Percentiles rank a stretch among this genome's conserved stretches.
Conservation (phyloP, 2,888 invertebrate genomes). For the Germaria angustata region DNA sequence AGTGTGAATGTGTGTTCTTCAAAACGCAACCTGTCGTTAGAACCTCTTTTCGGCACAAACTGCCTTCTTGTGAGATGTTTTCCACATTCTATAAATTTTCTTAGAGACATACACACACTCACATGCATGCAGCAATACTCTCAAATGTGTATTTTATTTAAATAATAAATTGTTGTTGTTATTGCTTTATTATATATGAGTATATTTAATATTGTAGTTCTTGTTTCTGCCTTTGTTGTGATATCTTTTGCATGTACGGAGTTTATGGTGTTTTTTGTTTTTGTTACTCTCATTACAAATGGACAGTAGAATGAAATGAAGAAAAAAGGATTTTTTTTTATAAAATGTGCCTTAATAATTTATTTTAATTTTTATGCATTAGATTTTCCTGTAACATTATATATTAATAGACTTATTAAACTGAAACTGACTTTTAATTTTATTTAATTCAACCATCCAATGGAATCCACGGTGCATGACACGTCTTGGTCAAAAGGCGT, state of each 20-base stretch:
- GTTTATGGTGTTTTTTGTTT: constrained; percentile 10
- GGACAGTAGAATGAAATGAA: background rate
- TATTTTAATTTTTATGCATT: too few relatives aligned
- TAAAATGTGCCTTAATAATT: too few relatives aligned
- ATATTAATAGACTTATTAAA: too few relatives aligned
- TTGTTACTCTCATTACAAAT: background rate
- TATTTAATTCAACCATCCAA: too few relatives aligned
- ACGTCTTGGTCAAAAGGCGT: constrained; percentile 54
- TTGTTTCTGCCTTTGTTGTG: constrained; percentile 14
- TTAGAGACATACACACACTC: background rate
- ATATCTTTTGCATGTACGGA: constrained; percentile 1
- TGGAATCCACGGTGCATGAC: constrained; percentile 10
- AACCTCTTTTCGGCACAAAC: constrained; percentile 64
- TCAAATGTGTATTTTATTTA: constrained; percentile 57
- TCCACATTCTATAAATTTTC: constrained; percentile 48
- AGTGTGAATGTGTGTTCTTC: constrained; percentile 50
- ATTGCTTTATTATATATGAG: constrained; percentile 16
- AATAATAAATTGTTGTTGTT: constrained; percentile 47
- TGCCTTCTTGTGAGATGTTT: constrained; percentile 52
- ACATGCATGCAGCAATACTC: constrained; percentile 41
- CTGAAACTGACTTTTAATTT: too few relatives aligned
- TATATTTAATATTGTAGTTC: background rate
- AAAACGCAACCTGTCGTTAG: constrained; percentile 68
- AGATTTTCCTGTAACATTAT: too few relatives aligned
- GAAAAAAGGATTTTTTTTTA: background rate